A percentile compares a stretch with the other conserved stretches of the same genome.
These are phyloP conservation scores for Caerostris darwini DNA, from an alignment of 1,140 invertebrate species.

Conservation along the genomic window DNA sequence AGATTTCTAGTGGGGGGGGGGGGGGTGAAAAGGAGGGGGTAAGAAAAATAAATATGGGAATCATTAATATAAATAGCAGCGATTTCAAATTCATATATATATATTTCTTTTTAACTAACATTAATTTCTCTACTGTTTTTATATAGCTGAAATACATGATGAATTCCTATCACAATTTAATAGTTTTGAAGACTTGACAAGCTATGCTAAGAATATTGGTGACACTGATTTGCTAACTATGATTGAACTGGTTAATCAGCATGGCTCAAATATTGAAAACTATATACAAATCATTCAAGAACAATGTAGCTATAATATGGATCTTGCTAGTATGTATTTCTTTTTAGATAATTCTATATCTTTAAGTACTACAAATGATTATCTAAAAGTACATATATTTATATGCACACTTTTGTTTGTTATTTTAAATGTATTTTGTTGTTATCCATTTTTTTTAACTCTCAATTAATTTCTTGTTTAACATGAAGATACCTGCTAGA, in stretches of 20 bases:
- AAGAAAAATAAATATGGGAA: too few species aligned
- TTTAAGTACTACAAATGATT: not conserved
- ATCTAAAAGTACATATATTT: not conserved
- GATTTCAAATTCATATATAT: too few species aligned
- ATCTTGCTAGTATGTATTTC: slow-evolving; percentile 80
- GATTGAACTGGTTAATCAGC: slow-evolving; percentile 80
- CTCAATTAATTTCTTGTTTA: too few species aligned
- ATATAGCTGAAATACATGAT: slow-evolving; percentile 54
- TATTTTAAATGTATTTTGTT: too few species aligned
- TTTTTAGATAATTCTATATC: not conserved
- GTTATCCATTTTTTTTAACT: too few species aligned
- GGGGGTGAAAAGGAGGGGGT: too few species aligned
- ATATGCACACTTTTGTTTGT: too few species aligned
- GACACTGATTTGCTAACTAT: slow-evolving; percentile 81
- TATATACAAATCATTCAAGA: slow-evolving; percentile 80
- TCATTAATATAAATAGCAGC: too few species aligned
- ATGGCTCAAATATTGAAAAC: slow-evolving; percentile 79
- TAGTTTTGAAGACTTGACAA: slow-evolving; percentile 79
- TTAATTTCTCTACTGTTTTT: too few species aligned
- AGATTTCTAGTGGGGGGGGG: too few species aligned
- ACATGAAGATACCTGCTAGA: too few species aligned
- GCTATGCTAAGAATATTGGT: slow-evolving; percentile 80
- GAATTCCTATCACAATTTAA: slow-evolving; percentile 80
- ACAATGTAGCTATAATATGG: slow-evolving; percentile 79
- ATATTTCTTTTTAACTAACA: too few species aligned